A percentile compares a stretch with the other conserved stretches of the same genome.
These are phyloP conservation scores for Bombus confusus DNA, from an alignment of 1,140 invertebrate species.

Conservation along the genomic window DNA sequence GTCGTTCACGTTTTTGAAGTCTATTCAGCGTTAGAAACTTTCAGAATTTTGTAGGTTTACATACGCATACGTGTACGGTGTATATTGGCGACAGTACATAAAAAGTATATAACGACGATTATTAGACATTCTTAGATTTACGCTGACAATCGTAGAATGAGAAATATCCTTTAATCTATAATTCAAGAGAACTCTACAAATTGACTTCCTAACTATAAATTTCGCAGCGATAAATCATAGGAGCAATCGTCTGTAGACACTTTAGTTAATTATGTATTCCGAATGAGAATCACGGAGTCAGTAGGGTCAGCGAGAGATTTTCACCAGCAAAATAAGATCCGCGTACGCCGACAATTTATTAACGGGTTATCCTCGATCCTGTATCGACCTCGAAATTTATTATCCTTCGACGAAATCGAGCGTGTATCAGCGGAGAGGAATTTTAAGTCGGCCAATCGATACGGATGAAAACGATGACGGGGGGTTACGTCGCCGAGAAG, in stretches of 20 bases:
- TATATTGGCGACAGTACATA: too few relatives aligned
- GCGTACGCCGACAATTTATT: not conserved
- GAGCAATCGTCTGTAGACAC: not conserved
- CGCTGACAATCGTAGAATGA: too few relatives aligned
- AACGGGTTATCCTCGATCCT: not conserved
- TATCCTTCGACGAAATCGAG: constrained; percentile 11
- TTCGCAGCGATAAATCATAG: not conserved
- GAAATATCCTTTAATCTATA: too few relatives aligned
- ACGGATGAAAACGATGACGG: not conserved
- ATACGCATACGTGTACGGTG: too few relatives aligned
- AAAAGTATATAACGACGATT: too few relatives aligned
- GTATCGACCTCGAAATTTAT: not conserved
- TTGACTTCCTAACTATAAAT: not conserved
- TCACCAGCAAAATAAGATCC: not conserved
- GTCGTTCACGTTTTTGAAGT: not conserved
- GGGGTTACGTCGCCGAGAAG: constrained; percentile 4
- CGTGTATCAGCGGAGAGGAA: constrained; percentile 6
- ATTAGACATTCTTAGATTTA: too few relatives aligned
- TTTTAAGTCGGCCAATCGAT: constrained; percentile 42
- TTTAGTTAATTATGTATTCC: not conserved
- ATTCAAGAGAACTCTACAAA: too few relatives aligned
- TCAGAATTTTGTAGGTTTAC: not conserved
- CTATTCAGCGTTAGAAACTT: not conserved
- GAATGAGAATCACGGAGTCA: not conserved
- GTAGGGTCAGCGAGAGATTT: not conserved